Conservation (phyloP, 2,888 invertebrate species). For the Hemicrepidius hirtus region DNA sequence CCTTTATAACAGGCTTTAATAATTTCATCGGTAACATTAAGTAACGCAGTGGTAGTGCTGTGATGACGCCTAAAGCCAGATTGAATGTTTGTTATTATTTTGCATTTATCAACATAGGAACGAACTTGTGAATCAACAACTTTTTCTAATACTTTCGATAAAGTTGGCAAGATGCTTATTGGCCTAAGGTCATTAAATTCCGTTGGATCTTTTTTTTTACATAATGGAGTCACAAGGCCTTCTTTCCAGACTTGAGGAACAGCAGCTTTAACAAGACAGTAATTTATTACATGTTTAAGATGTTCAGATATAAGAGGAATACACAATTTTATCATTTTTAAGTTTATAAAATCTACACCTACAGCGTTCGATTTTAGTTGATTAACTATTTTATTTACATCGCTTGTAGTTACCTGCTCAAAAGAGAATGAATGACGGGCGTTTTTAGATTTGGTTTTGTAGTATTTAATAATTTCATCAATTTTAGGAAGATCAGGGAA, state of each 20-base stretch:
- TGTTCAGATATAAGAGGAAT: not conserved
- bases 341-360: not conserved
- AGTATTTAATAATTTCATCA: not conserved
- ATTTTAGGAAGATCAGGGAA: not conserved
- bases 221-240: not conserved
- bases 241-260: not conserved
- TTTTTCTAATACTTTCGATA: not conserved
- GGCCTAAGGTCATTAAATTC: not conserved
- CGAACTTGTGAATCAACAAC: not conserved
- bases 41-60: not conserved
- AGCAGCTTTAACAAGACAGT: not conserved
- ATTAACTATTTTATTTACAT: too few species aligned
- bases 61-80: not conserved
- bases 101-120: not conserved
- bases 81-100: not conserved
- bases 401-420: not conserved
- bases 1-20: not conserved
- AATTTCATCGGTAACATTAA: not conserved
- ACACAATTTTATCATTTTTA: not conserved
- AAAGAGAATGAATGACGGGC: not conserved
- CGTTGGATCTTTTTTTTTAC: not conserved
- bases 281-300: not conserved
- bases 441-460: not conserved
- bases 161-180: not conserved
- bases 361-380: not conserved